Evolutionary conservation across 2,888 invertebrate species (phyloP), one percentile per base, ranked within the genome.

Genomic region (Ectropis crepuscularia): DNA sequence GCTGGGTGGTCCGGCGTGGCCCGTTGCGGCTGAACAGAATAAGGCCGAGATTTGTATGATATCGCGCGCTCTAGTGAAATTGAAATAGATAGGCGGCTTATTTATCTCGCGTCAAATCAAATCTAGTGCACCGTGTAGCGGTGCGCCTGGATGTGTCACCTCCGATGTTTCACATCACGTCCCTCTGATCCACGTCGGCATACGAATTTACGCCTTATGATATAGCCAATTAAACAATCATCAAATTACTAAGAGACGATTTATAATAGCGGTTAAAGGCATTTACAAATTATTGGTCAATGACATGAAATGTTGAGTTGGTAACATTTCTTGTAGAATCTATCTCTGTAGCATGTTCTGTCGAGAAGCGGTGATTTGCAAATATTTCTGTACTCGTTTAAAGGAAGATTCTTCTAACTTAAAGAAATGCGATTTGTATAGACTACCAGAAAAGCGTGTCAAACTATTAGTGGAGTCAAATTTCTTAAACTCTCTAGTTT

Each of bases 1-100:
- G 85, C 81, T 90, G 90, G 89, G 89, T 90, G 90, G 90, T 89
- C 90, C 69, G 79, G 71, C 81, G 82, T 79, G 85, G 81, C 85
- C 80, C 79, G 81, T 79, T 80, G 72, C 69, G 68, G 69, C 50
- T 78, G 75, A 82, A 85, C 86, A 78, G 83, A 86, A 88, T 88
- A 88, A 85, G 88, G 85, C 81, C 82, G 90, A 89, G 89, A 90
- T 89, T 88, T 85, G 88, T 87, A 85, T 74, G 90, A 89, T 88
- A 88, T 85, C 81, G 79, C 80, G 80, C 86, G 89, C 85, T 89
- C 82, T 82, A 85, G 82, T 86, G 85, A 86, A 87, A 88, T 85
- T 87, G 85, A 87, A 91, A 90, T 89, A 89, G 89, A 90, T 88
- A 87, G 88, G 82, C 83, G 86, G 80, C 72, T 68, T 72, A 80